Conservation (phyloP, 2,113 vertebrate species). For the Marcusenius ussheri region DNA sequence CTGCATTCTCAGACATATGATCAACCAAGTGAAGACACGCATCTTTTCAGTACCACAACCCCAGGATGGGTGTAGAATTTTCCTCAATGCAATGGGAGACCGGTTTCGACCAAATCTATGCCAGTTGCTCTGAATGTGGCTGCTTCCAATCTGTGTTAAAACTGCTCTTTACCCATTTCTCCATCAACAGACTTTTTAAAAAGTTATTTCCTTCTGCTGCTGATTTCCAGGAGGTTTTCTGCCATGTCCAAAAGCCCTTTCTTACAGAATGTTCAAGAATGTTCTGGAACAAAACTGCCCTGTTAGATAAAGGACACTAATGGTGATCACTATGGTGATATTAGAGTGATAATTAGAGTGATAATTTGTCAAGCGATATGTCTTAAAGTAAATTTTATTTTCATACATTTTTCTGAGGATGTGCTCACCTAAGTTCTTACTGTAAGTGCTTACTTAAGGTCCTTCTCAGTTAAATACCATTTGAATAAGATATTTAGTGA, state of each 20-base stretch:
- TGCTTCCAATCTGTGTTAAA: not conserved
- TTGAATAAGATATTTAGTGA: not conserved
- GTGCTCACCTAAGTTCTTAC: not conserved
- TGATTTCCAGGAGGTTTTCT: not conserved
- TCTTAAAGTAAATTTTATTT: not conserved
- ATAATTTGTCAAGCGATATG: not conserved
- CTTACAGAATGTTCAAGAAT: not conserved
- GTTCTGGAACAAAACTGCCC: not conserved
- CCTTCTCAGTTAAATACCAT: not conserved
- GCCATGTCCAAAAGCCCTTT: not conserved
- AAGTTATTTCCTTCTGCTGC: not conserved
- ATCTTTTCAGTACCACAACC: not conserved
- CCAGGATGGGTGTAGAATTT: not conserved
- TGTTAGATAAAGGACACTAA: not conserved
- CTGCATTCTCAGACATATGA: not conserved
- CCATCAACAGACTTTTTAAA: not conserved
- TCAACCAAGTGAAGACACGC: not conserved
- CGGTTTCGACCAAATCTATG: not conserved
- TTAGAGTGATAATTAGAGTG: not conserved
- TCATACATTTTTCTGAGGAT: not conserved
- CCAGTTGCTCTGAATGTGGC: not conserved
- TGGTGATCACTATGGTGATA: not conserved
- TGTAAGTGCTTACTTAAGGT: not conserved
- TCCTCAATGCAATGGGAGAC: not conserved
- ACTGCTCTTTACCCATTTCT: not conserved